Conservation (phyloP, 2,888 invertebrate species). For the Synanthedon vespiformis region DNA sequence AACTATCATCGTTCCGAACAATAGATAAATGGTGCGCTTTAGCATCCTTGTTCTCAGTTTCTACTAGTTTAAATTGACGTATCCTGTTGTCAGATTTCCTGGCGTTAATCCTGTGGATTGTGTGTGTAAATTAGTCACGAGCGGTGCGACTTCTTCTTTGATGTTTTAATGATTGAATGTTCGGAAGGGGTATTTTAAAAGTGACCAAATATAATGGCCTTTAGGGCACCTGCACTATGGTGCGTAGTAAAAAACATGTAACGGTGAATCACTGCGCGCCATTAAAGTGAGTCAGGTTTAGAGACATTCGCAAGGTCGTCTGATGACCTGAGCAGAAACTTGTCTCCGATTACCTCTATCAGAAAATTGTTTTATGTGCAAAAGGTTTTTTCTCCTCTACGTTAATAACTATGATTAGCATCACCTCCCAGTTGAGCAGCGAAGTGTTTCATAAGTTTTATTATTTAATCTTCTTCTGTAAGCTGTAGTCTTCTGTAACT, state of each 20-base stretch:
- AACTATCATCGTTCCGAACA: constrained; percentile 19
- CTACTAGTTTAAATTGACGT: constrained; percentile 60
- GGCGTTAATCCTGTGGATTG: constrained; percentile 49
- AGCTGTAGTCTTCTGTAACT: too few relatives aligned
- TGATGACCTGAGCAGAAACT: constrained; percentile 17
- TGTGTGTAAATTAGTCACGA: constrained; percentile 46
- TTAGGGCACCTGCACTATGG: not conserved
- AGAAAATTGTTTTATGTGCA: too few relatives aligned
- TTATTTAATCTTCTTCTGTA: too few relatives aligned
- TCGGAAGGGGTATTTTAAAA: constrained; percentile 14
- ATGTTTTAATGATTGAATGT: constrained; percentile 32
- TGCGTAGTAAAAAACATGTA: constrained; percentile 14
- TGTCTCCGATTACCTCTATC: too few relatives aligned
- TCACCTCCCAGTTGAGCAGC: too few relatives aligned
- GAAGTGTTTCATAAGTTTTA: too few relatives aligned
- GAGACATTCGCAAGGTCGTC: constrained; percentile 54
- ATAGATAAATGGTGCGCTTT: constrained; percentile 29
- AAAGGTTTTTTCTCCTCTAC: too few relatives aligned
- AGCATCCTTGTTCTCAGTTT: constrained; percentile 40
- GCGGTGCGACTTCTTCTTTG: constrained; percentile 34
- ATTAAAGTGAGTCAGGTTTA: constrained; percentile 27
- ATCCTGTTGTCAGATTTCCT: constrained; percentile 64
- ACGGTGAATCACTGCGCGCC: constrained; percentile 29
- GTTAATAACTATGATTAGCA: too few relatives aligned
- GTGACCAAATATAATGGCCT: not conserved